Percentiles rank a stretch among this genome's conserved stretches.
These are phyloP conservation scores for Anthoscopus minutus DNA, from an alignment of 2,113 vertebrate genomes.

Conservation along the genomic window DNA sequence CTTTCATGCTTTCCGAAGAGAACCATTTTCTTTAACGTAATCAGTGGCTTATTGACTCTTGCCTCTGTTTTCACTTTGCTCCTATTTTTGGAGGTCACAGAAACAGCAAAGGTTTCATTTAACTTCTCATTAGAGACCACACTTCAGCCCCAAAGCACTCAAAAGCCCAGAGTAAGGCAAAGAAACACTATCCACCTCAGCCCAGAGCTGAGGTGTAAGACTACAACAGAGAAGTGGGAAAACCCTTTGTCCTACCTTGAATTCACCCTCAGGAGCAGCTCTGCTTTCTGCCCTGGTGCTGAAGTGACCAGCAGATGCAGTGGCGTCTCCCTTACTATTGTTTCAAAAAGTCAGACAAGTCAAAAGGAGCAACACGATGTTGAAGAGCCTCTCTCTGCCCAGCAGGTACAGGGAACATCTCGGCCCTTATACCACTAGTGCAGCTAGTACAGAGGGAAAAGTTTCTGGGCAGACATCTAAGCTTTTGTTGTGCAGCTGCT, in stretches of 20 bases:
- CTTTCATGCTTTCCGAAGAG: constrained; percentile 18
- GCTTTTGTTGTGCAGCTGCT: not conserved
- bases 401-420: not conserved
- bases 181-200: not conserved
- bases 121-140: not conserved
- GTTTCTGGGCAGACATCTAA: not conserved
- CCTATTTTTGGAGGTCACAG: constrained; percentile 12
- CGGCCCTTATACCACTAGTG: not conserved
- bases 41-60: constrained; percentile 45
- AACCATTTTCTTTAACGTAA: constrained; percentile 27
- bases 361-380: not conserved
- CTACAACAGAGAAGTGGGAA: not conserved
- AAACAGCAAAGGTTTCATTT: constrained; percentile 29
- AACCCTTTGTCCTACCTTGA: not conserved
- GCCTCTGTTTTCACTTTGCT: constrained; percentile 31
- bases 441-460: not conserved
- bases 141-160: not conserved
- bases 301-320: not conserved
- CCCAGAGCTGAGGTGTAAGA: not conserved
- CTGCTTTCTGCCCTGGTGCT: not conserved
- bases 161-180: not conserved
- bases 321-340: not conserved
- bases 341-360: not conserved
- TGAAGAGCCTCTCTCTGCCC: not conserved
- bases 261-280: not conserved